Percentiles rank a stretch among this genome's conserved stretches.
Conservation (phyloP, 2,797 vertebrate genomes). For the Catostomus latipinnis region DNA sequence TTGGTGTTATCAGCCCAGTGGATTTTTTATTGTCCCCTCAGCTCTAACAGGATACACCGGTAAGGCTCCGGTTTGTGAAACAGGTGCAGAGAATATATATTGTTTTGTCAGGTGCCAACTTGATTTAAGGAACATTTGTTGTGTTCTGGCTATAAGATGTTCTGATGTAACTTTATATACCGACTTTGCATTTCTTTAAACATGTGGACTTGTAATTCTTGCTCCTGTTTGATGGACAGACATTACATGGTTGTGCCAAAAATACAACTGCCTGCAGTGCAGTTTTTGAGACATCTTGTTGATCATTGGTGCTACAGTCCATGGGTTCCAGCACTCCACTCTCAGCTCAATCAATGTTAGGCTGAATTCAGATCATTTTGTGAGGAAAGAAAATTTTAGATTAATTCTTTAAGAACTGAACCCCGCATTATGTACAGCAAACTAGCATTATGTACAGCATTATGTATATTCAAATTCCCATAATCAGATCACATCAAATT, state of each 20-base stretch:
- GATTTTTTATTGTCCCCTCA: constrained; percentile 58
- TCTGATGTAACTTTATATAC: not conserved
- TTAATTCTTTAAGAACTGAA: too few relatives aligned
- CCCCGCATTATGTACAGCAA: too few relatives aligned
- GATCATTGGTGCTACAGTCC: not conserved
- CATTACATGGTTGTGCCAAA: constrained; percentile 3
- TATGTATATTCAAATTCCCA: too few relatives aligned
- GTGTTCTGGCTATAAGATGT: not conserved
- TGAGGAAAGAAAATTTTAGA: too few relatives aligned
- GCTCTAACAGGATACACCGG: constrained; percentile 32
- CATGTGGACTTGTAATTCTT: not conserved
- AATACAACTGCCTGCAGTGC: constrained; percentile 3
- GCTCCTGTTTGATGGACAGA: not conserved
- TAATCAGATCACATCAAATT: too few relatives aligned
- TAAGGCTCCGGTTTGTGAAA: constrained; percentile 35
- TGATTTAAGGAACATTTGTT: not conserved
- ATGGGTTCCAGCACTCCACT: too few relatives aligned
- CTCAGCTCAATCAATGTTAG: too few relatives aligned
- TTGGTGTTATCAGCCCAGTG: constrained; percentile 59
- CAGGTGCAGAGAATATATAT: not conserved
- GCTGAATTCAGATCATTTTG: too few relatives aligned
- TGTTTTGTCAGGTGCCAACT: not conserved
- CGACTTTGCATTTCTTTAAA: not conserved
- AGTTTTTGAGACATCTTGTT: not conserved
- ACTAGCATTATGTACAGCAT: too few relatives aligned